Evolutionary conservation across 2,797 vertebrate species (phyloP), one percentile per base, ranked within the genome.

Genomic region (Hippopotamyrus pictus): DNA sequence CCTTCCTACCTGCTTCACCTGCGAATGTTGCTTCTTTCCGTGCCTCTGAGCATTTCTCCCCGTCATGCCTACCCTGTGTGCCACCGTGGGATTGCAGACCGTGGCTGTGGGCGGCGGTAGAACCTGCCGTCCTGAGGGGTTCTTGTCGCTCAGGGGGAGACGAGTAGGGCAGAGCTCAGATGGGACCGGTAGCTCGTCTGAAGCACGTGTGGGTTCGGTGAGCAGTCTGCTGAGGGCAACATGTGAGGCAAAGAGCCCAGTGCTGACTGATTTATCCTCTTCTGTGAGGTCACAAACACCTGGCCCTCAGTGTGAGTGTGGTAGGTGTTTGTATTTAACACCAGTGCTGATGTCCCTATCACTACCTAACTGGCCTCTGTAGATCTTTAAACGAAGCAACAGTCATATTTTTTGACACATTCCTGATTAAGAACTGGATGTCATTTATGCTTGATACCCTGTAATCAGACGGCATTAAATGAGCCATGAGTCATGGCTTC

Each of bases 381-480:
- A 5, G 5, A 69, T 54, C 59, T 48, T 65, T 8, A 25, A n/a
- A 69, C 41, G n/a, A 37, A 69, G 57, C 87, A 25, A 69, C 5
- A 5, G 22, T 22, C 41, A 33, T 50, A 65, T 50, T 88, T 48
- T 88, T 33, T 37, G 87, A 46, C 59, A 48, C 59, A 50, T n/a
- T 46, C 9, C 87, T 65, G 59, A 48, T 59, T 65, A 65, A 1
- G n/a, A 88, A 88, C 41, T 65, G 65, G 87, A 22, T 88, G 29
- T 87, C 86, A 46, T 41, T 25, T 62, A 22, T n/a, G 41, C 87
- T 25, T 89, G 65, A 89, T 86, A 90, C 73, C 59, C 44, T 50
- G 41, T 29, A 59, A 88, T 88, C 62, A 89, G 83, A 82, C 69
- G 69, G 53, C 86, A 85, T 65, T 69, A 50, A 88, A 44, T 69